phyloP scores from a whole-genome alignment of 2,113 vertebrate genomes.

The Microcebus murinus region DNA sequence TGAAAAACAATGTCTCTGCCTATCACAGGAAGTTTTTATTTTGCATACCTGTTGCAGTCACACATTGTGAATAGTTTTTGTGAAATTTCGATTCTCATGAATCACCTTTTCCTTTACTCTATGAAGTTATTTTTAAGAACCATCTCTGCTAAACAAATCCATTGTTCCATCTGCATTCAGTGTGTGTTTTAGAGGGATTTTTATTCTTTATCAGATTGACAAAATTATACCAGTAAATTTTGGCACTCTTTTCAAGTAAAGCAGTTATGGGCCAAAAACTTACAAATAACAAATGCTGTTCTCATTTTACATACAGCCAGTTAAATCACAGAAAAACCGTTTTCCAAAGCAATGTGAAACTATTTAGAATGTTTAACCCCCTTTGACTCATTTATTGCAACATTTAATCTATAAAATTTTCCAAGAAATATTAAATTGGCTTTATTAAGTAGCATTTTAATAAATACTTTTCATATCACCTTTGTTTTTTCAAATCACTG shows the following conservation, averaged over 20 bases:
- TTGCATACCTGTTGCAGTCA: not conserved
- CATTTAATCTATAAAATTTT: constrained; percentile 39
- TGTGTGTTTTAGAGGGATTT: constrained; percentile 19
- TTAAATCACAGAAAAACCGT: constrained; percentile 58
- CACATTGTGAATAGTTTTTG: not conserved
- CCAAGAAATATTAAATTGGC: constrained; percentile 13
- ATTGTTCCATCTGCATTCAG: constrained; percentile 63
- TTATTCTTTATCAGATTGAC: constrained; percentile 52
- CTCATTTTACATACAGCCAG: constrained; percentile 60
- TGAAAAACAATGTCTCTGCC: not conserved
- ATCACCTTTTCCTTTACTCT: constrained; percentile 30
- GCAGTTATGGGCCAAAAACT: constrained; percentile 60
- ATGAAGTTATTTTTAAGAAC: constrained; percentile 61
- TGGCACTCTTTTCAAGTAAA: constrained; percentile 64
- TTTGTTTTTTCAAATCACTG: not conserved
- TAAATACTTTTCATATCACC: not conserved
- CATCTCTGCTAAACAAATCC: constrained; percentile 44
- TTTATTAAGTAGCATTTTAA: constrained; percentile 31
- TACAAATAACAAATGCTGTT: constrained; percentile 69
- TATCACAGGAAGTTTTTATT: not conserved
- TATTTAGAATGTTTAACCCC: constrained; percentile 34
- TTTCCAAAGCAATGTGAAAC: constrained; percentile 30
- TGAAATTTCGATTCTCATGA: constrained; percentile 26
- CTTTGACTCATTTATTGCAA: constrained; percentile 46
- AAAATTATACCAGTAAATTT: constrained; percentile 54